phyloP scores from a whole-genome alignment of 1,140 invertebrate genomes.

The Ruditapes philippinarum region DNA sequence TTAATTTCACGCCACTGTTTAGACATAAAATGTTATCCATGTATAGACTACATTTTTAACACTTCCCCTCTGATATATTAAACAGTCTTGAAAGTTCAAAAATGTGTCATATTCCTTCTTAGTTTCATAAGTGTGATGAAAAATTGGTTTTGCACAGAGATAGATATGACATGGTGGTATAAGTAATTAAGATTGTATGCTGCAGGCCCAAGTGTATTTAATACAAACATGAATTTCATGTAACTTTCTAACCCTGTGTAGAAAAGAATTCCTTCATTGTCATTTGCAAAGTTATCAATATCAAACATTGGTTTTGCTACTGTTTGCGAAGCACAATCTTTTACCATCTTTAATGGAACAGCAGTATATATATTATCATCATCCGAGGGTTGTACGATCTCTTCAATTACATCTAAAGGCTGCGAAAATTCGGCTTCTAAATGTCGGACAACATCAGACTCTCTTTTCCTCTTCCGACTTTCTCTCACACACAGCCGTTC shows the following conservation, averaged over 20 bases:
- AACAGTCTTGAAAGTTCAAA: slow-evolving; percentile 55
- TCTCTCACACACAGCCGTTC: background rate
- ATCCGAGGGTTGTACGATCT: background rate
- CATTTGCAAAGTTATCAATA: too few species aligned
- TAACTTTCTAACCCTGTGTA: slow-evolving; percentile 62
- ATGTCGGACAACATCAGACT: background rate
- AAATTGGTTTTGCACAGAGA: slow-evolving; percentile 49
- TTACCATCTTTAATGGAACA: background rate
- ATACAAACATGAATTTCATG: slow-evolving; percentile 62
- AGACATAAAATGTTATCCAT: slow-evolving; percentile 56
- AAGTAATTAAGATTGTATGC: slow-evolving; percentile 52
- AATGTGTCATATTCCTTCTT: slow-evolving; percentile 32
- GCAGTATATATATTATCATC: slow-evolving; percentile 36
- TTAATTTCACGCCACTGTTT: slow-evolving; percentile 51
- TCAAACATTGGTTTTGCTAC: too few species aligned
- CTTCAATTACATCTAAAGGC: background rate
- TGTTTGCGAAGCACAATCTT: background rate
- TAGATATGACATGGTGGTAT: slow-evolving; percentile 37
- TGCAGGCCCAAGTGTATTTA: slow-evolving; percentile 64
- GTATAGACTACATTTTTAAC: slow-evolving; percentile 3
- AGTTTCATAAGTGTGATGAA: slow-evolving; percentile 65
- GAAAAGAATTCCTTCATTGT: background rate
- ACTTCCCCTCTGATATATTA: slow-evolving; percentile 26
- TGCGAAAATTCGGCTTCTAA: slow-evolving; percentile 20
- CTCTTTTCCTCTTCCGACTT: slow-evolving; percentile 14